phyloP scores from a whole-genome alignment of 2,113 vertebrate species.

The Coregonus clupeaformis region DNA sequence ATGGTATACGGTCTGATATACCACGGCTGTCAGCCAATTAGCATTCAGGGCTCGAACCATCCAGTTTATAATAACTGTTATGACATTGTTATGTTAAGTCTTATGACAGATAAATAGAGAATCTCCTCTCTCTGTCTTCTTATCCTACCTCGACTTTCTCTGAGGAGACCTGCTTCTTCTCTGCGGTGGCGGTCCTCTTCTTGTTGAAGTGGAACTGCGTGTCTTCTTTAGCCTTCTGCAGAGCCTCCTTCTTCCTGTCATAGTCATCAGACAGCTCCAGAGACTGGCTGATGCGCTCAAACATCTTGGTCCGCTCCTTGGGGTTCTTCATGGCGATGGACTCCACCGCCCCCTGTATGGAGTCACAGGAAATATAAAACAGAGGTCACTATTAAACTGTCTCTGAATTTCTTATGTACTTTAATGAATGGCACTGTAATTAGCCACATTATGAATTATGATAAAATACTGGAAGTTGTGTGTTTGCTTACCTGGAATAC shows the following conservation, averaged over 20 bases:
- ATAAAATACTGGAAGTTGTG: background rate
- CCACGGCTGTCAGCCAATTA: too few species aligned
- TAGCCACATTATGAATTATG: background rate
- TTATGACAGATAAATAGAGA: too few species aligned
- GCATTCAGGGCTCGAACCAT: too few species aligned
- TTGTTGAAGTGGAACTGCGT: constrained; percentile 88
- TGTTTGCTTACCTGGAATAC: constrained; percentile 87
- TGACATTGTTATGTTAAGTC: too few species aligned
- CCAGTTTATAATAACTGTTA: too few species aligned
- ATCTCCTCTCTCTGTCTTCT: background rate
- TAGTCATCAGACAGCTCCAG: constrained; percentile 81
- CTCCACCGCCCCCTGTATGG: constrained; percentile 86
- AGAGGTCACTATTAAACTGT: constrained; percentile 4
- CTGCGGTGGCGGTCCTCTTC: constrained; percentile 82
- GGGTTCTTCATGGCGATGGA: constrained; percentile 90
- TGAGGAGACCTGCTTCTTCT: constrained; percentile 82
- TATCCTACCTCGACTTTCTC: constrained; percentile 86
- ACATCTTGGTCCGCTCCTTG: constrained; percentile 86
- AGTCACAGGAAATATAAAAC: too few species aligned
- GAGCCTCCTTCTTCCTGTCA: constrained; percentile 75
- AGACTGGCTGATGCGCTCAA: constrained; percentile 89
- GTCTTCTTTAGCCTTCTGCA: constrained; percentile 85
- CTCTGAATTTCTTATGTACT: background rate
- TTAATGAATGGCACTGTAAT: background rate
- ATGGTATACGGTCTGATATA: too few species aligned